Conservation (phyloP, 2,797 vertebrate species). For the Leptoclinus maculatus region DNA sequence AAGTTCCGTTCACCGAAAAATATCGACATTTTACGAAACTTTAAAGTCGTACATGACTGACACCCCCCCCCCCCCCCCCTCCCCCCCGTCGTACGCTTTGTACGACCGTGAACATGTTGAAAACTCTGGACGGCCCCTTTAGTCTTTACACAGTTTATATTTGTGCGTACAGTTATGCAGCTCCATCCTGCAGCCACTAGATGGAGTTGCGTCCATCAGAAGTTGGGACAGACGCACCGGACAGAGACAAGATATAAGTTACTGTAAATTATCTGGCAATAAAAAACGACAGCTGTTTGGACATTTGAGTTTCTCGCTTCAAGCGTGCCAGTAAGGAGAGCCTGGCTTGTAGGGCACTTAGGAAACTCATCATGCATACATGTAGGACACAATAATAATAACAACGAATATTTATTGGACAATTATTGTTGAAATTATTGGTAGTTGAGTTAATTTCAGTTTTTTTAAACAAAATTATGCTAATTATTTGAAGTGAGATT, state of each 20-base stretch:
- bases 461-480: neutral
- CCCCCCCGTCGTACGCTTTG: no score
- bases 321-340: neutral
- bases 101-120: no score
- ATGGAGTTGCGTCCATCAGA: constrained; percentile 42
- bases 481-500: neutral
- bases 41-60: no score
- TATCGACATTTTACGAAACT: no score
- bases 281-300: neutral
- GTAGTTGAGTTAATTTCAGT: neutral
- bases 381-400: neutral
- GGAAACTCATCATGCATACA: neutral
- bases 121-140: no score
- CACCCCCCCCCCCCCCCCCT: no score
- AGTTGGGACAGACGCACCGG: neutral
- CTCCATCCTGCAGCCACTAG: constrained; percentile 62
- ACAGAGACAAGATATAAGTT: neutral
- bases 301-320: neutral
- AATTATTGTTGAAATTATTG: neutral
- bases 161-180: neutral
- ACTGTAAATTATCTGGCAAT: neutral
- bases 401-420: neutral
- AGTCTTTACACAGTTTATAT: neutral
- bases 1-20: no score
- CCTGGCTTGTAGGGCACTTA: neutral